A percentile compares a stretch with the other conserved stretches of the same genome.
Conservation (phyloP, 2,113 vertebrate genomes). For the Indicator indicator region DNA sequence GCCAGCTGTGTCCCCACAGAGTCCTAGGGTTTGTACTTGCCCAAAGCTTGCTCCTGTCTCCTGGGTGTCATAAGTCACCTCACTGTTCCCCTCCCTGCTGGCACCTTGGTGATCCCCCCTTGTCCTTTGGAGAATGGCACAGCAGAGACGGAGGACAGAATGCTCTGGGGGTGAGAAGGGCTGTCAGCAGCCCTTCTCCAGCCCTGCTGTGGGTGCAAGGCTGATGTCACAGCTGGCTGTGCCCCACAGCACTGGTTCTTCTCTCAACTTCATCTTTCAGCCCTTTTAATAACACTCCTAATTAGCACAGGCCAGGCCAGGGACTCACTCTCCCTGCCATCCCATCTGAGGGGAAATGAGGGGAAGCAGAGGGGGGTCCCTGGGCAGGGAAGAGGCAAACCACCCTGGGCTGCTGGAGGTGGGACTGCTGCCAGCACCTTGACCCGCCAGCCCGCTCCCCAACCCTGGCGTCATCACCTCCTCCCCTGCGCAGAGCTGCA, state of each 20-base stretch:
- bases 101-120: background rate
- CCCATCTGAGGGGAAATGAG: background rate
- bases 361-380: too few species aligned
- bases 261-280: background rate
- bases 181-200: background rate
- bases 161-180: background rate
- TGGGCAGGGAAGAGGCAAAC: fast-evolving
- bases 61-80: background rate
- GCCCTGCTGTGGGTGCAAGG: background rate
- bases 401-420: background rate
- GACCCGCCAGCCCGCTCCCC: background rate
- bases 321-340: background rate
- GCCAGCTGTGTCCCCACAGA: fast-evolving
- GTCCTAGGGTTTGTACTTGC: fast-evolving
- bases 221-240: fast-evolving
- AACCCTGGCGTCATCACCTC: background rate
- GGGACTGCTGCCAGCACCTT: background rate
- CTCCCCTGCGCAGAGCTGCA: background rate
- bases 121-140: fast-evolving
- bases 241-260: background rate
- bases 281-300: slow-evolving; percentile 1
- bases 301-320: background rate
- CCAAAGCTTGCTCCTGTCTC: fast-evolving
- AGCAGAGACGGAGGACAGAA: background rate
- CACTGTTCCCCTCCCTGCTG: background rate